Base-by-base conservation (phyloP, 2,113 vertebrate genomes). In the Oncorhynchus mykiss region DNA sequence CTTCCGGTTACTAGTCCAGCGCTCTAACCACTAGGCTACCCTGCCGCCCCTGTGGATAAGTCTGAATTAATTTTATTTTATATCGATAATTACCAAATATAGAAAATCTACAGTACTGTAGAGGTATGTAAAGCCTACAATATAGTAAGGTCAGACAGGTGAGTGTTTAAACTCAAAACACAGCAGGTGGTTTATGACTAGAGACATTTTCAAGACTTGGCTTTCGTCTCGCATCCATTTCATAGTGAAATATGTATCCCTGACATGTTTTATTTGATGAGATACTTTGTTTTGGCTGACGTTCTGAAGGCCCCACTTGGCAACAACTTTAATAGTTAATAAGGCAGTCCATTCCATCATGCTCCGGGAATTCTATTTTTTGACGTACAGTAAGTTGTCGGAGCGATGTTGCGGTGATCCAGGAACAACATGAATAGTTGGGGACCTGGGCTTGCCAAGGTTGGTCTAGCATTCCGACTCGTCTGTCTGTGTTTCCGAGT, bases 251-350 rank as follows among this genome's bases (percentile, higher is more conserved):
- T 45, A 45, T 45, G 39, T 45, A 45, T 45, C 39, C 39, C 39
- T 45, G 39, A 45, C 70, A 68, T 84, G 77, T 78, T 83, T 76
- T 65, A 79, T 79, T 59, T 67, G 78, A 86, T 74, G 79, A 76
- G 78, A 78, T 66, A 71, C 78, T 90, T 88, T 85, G 74, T 81
- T 84, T 88, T 62, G 51, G 71, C 71, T 73, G 73, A 71, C 59
- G 22, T 74, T 70, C 59, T 59, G 62, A 81, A 54, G 51, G 79
- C 71, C 77, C 67, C 11, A 1, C 69, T 81, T 78, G 82, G 78
- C 67, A 39, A 54, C 16, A 2, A 54, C 75, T 86, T 90, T 80
- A 90, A 90, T 88, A 88, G 77, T 89, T 90, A 86, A 88, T 89
- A 71, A 74, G 72, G n/a, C 68, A 31, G 75, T 78, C 80, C 68